A percentile compares a stretch with the other conserved stretches of the same genome.
These are phyloP conservation scores for Pararge aegeria DNA, from an alignment of 1,140 invertebrate genomes.

Conservation along the genomic window DNA sequence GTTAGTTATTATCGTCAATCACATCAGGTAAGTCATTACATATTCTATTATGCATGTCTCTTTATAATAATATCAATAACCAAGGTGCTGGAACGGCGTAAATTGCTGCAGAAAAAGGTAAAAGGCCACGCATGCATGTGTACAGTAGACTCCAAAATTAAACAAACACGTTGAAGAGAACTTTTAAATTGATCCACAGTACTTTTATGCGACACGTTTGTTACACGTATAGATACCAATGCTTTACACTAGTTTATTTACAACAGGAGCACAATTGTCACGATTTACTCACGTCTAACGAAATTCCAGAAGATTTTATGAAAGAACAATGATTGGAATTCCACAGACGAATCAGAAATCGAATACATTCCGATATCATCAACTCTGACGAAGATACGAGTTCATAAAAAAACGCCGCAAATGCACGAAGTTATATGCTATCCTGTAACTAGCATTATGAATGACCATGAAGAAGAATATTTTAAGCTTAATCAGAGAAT, in stretches of 20 bases:
- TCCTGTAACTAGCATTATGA: slow-evolving; percentile 77
- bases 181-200: slow-evolving; percentile 32
- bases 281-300: slow-evolving; percentile 63
- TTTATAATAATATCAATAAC: slow-evolving; percentile 42
- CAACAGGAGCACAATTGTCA: slow-evolving; percentile 62
- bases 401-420: slow-evolving; percentile 81
- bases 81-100: slow-evolving; percentile 53
- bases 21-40: slow-evolving; percentile 61
- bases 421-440: slow-evolving; percentile 81
- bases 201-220: slow-evolving; percentile 43
- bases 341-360: slow-evolving; percentile 85
- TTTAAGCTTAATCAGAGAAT: slow-evolving; percentile 29
- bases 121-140: slow-evolving; percentile 50
- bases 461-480: slow-evolving; percentile 20
- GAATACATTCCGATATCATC: slow-evolving; percentile 91
- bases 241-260: slow-evolving; percentile 58
- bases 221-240: slow-evolving; percentile 47
- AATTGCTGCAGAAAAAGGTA: slow-evolving; percentile 54
- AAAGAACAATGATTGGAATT: slow-evolving; percentile 65
- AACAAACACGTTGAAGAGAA: slow-evolving; percentile 48
- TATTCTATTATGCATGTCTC: slow-evolving; percentile 47
- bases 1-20: slow-evolving; percentile 48
- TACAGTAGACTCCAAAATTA: slow-evolving; percentile 71
- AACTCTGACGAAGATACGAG: slow-evolving; percentile 88
- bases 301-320: slow-evolving; percentile 33